phyloP scores from a whole-genome alignment of 2,888 invertebrate species.

The Caenorhabditis macrosperma region DNA sequence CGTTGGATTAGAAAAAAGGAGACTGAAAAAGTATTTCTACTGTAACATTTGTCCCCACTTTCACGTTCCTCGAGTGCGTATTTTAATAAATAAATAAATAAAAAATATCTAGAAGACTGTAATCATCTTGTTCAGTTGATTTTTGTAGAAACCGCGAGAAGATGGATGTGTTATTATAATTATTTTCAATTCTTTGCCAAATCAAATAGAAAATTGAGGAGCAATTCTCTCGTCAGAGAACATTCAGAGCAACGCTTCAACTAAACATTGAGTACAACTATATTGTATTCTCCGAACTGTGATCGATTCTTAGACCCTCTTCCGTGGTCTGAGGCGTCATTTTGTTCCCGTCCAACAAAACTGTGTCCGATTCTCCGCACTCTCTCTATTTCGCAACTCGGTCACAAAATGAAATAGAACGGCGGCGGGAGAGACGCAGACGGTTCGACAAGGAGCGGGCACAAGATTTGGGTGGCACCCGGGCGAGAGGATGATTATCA shows the following conservation, averaged over 20 bases:
- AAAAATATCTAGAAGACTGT: no score
- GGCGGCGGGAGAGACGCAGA: constrained; percentile 5
- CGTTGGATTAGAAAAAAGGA: no score
- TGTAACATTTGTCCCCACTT: no score
- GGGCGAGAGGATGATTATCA: constrained; percentile 3
- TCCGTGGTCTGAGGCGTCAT: constrained; percentile 9
- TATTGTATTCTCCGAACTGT: background rate
- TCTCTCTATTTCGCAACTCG: constrained; percentile 36
- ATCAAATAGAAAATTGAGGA: no score
- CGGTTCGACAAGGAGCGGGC: background rate
- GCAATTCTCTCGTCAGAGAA: no score
- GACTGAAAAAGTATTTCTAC: no score
- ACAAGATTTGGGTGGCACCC: constrained; percentile 21
- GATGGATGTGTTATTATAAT: no score
- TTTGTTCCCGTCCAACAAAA: constrained; percentile 12
- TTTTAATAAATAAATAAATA: no score
- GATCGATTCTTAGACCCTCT: background rate
- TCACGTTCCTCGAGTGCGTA: no score
- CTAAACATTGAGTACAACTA: background rate
- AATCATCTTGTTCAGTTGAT: no score
- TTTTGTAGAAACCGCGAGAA: no score
- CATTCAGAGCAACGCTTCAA: background rate
- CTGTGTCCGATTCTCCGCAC: constrained; percentile 16
- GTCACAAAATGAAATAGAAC: constrained; percentile 38
- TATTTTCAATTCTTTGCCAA: no score